Conservation (phyloP, 1,140 invertebrate genomes). For the Caenorhabditis inopinata region DNA sequence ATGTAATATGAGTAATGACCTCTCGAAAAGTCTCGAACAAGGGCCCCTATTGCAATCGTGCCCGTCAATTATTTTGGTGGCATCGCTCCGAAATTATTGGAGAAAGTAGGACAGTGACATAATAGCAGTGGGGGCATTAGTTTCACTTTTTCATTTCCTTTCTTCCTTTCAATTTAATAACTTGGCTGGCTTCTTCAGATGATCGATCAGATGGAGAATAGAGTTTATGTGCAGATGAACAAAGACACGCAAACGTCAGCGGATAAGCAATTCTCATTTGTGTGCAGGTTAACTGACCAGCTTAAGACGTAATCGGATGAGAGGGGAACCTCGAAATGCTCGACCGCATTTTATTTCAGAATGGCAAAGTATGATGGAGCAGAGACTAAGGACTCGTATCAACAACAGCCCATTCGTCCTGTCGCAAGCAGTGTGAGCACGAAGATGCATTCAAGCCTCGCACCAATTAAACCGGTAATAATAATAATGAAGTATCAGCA, state of each 20-base stretch:
- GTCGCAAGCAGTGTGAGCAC: constrained; percentile 20
- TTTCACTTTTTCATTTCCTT: not conserved
- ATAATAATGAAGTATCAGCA: too few relatives aligned
- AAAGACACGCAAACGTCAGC: constrained; percentile 49
- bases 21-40: constrained; percentile 14
- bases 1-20: too few relatives aligned
- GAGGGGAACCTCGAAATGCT: too few relatives aligned
- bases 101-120: constrained; percentile 32
- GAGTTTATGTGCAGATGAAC: constrained; percentile 56
- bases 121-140: not conserved
- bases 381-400: constrained; percentile 5
- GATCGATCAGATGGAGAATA: constrained; percentile 52
- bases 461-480: constrained; percentile 20
- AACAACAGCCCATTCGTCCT: not conserved
- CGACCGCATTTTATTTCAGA: not conserved
- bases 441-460: constrained; percentile 2
- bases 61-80: constrained; percentile 6
- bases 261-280: constrained; percentile 52
- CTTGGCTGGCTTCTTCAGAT: constrained; percentile 50
- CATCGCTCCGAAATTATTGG: constrained; percentile 7
- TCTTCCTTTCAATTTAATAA: not conserved
- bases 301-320: not conserved
- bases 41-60: not conserved
- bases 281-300: constrained; percentile 48
- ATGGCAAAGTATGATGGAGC: not conserved